These are phyloP conservation scores for Montipora capricornis DNA, from an alignment of 64 coral and sea anemone genomes.

Conservation along the genomic window DNA sequence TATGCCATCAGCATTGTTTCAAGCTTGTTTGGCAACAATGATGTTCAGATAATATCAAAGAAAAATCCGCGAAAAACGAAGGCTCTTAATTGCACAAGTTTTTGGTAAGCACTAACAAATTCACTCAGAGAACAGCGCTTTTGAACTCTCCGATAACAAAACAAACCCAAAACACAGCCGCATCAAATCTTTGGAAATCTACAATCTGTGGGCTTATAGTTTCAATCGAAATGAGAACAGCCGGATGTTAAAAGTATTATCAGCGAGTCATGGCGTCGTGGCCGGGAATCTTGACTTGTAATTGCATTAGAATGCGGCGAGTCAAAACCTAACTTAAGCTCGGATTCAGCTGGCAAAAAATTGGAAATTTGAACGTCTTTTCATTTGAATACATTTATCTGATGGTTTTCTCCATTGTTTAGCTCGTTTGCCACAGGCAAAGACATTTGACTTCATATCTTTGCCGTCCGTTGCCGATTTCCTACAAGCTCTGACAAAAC, in stretches of 20 bases:
- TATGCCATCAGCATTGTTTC: no score
- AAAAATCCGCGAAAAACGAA: no score
- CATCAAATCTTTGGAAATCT: background rate
- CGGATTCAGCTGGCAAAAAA: background rate
- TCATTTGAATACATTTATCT: background rate
- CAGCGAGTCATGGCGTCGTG: background rate
- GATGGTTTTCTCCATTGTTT: background rate
- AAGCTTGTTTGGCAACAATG: no score
- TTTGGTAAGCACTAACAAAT: background rate
- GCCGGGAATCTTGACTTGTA: background rate
- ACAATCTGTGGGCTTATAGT: background rate
- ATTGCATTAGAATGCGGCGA: conserved; percentile 15
- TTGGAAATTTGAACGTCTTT: no score
- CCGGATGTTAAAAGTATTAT: conserved; percentile 27
- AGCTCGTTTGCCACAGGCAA: background rate
- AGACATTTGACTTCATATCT: background rate
- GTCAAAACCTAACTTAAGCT: background rate
- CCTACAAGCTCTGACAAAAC: no score
- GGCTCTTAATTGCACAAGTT: no score
- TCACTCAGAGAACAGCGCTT: background rate
- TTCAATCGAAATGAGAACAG: conserved; percentile 20
- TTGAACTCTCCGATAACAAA: background rate
- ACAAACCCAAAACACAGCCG: background rate
- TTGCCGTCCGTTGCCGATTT: no score
- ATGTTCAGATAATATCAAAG: no score